phyloP scores from a whole-genome alignment of 1,140 invertebrate genomes.

The Homarus americanus region DNA sequence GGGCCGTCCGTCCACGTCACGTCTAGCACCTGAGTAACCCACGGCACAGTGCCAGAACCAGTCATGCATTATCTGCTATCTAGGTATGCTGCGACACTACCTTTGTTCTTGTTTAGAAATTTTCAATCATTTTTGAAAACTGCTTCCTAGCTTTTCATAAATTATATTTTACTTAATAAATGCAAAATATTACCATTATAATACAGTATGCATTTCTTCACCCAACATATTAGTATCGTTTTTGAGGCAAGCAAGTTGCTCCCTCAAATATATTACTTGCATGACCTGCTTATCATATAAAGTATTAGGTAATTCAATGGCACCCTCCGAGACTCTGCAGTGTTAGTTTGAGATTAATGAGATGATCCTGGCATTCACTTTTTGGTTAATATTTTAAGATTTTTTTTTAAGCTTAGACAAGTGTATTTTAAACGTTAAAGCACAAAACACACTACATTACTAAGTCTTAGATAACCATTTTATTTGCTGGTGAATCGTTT shows the following conservation, averaged over 20 bases:
- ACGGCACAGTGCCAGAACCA: conserved; percentile 42
- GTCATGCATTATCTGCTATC: conserved; percentile 47
- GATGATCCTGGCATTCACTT: neutral
- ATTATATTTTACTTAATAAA: too few species aligned
- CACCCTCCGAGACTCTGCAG: neutral
- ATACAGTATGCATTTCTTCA: too few species aligned
- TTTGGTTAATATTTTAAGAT: neutral
- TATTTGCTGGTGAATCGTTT: too few species aligned
- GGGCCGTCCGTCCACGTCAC: conserved; percentile 70
- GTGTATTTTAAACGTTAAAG: neutral
- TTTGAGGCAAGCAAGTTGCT: too few species aligned
- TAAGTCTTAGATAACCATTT: too few species aligned
- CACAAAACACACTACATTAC: neutral
- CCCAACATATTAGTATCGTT: too few species aligned
- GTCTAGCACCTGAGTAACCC: conserved; percentile 67
- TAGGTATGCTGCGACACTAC: conserved; percentile 44
- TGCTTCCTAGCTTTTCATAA: neutral
- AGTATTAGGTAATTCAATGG: too few species aligned
- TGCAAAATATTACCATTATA: too few species aligned
- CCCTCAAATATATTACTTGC: too few species aligned
- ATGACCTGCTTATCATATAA: too few species aligned
- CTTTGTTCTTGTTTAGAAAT: neutral
- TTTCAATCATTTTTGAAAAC: neutral
- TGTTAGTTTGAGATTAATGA: neutral
- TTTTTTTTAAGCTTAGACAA: neutral